Evolutionary conservation across 1,140 invertebrate species (phyloP), one percentile per base, ranked within the genome.

Genomic region (Lordiphosa collinella): DNA sequence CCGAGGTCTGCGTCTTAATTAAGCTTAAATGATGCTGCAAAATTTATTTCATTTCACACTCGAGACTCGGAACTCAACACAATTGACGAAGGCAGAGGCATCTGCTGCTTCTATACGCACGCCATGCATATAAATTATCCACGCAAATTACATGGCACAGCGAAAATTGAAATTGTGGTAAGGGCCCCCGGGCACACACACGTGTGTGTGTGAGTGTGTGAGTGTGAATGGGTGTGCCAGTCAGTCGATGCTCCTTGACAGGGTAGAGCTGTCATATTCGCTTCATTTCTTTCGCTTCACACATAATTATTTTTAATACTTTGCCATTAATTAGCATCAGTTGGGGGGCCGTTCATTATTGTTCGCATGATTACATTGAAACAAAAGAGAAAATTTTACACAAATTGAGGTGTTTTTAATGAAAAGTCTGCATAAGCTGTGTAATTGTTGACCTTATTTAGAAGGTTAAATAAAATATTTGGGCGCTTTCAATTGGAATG

Each of bases 21-120:
- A 84, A 84, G 78, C 78, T 85, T 84, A 84, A 84, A 84, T 84
- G 79, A 84, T 84, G 79, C 78, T 85, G 78, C 78, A 84, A 84
- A 78, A 84, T 84, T 84, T 84, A 84, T 85, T 84, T 84, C 78
- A 84, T 85, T 75, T 84, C 72, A 57, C 79, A 78, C 79, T 69
- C 62, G 51, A 52, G 49, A 44, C 18, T 4, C 18, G 18, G 18
- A 3, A 18, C 52, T 31, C 41, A 34, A 37, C 18, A 31, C 53
- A 38, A 18, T 6, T 14, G 16, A 36, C 18, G 44, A 37, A 16
- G 52, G 31, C 35, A 40, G 53, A 53, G 37, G 64, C 56, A 53
- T 7, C 22, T 25, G 76, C 65, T 41, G 82, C 63, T 84, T 79
- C 65, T 75, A 70, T 75, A 78, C 72, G 55, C 62, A 58, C 57